Evolutionary conservation across 2,888 invertebrate genomes (phyloP), one percentile per base, ranked within the genome.

Genomic region (Idaea biselata): DNA sequence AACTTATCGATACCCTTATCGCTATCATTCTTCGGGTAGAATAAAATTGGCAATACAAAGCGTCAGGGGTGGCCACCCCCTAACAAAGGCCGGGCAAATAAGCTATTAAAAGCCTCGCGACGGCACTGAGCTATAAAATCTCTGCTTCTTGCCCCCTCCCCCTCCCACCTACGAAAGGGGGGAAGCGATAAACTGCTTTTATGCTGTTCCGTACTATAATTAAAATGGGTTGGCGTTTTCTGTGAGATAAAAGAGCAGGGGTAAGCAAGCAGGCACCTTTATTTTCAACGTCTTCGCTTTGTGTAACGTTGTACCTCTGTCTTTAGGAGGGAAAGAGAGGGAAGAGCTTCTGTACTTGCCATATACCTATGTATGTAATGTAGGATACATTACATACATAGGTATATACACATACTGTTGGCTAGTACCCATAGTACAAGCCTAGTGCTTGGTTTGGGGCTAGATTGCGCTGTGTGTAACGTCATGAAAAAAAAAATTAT

Each of bases 61-160:
- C 79, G 76, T 64, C 62, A 66, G 81, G 83, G 82, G 68, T 79
- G 79, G 74, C 78, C 71, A 80, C 81, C 80, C 83, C 81, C 84
- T 86, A 80, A 81, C 86, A 86, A 87, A 86, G 88, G 89, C 88
- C 83, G 82, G 84, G 87, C 87, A 91, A 91, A 91, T 91, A 91
- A 91, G 91, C 91, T 89, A 91, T 92, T 91, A 91, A 90, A 90
- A 90, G 88, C 89, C 86, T 85, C 83, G 87, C 87, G 86, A 87
- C 87, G 88, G 84, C 83, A 81, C 82, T 84, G 81, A 82, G 87
- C 91, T 91, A 91, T 91, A 91, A 91, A 91, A 91, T 91, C 91
- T 91, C 83, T 89, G 91, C 91, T 90, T 90, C 91, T 91, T 91
- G 84, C 84, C 85, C 86, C 89, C 85, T 73, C 70, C 75, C 74